These are phyloP conservation scores for Idaea biselata DNA, from an alignment of 2,888 invertebrate genomes.

Conservation along the genomic window DNA sequence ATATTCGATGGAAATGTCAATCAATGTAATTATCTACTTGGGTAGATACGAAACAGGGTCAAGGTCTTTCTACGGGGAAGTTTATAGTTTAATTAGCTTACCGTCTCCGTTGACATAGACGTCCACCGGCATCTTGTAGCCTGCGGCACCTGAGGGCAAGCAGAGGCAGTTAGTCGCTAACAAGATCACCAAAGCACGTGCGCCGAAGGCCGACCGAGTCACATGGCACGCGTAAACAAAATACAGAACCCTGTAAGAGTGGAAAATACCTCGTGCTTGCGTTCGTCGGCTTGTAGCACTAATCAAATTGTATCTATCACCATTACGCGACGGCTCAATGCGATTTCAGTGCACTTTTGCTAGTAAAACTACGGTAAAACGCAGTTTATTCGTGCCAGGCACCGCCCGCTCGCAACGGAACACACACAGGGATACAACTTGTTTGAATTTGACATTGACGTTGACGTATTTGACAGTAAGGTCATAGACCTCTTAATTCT, in stretches of 20 bases:
- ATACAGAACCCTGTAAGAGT: neutral
- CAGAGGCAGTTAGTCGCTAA: conserved; percentile 12
- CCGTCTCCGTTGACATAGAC: conserved; percentile 7
- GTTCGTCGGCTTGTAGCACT: conserved; percentile 9
- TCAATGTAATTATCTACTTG: neutral
- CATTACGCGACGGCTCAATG: neutral
- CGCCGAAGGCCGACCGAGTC: conserved; percentile 41
- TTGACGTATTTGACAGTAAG: conserved; percentile 6
- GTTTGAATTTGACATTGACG: conserved; percentile 14
- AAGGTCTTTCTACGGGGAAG: neutral
- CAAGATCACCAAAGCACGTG: conserved; percentile 26
- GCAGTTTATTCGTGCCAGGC: conserved; percentile 3
- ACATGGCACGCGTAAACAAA: conserved; percentile 56
- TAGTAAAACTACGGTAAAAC: neutral
- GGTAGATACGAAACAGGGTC: neutral
- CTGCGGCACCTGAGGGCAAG: conserved; percentile 7
- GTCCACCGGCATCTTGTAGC: conserved; percentile 5
- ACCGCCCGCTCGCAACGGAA: conserved; percentile 15
- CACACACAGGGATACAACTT: conserved; percentile 23
- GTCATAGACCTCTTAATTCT: neutral
- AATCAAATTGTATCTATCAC: conserved; percentile 15
- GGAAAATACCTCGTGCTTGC: conserved; percentile 2
- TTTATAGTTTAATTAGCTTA: conserved; percentile 16
- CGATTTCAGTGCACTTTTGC: neutral
- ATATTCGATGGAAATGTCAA: neutral